Evolutionary conservation across 2,113 vertebrate genomes (phyloP).

Genomic region (Semnornis frantzii): DNA sequence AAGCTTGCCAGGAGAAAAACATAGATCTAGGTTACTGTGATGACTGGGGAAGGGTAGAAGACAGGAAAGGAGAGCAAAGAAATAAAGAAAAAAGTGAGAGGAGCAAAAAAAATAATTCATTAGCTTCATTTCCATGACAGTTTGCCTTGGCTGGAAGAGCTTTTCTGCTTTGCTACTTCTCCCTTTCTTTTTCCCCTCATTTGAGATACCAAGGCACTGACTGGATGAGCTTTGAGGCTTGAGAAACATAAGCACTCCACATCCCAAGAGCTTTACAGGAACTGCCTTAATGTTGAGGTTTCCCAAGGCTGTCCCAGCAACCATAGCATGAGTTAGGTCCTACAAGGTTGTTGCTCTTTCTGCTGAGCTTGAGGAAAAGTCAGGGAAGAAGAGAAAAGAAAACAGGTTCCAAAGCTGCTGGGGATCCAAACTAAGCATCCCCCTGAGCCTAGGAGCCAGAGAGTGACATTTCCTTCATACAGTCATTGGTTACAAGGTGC

Average conservation of each 20-base stretch:
- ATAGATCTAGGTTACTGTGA: not conserved
- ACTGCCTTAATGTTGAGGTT: not conserved
- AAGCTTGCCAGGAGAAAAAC: not conserved
- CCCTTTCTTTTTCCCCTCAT: not conserved
- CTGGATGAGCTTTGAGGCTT: too few species aligned
- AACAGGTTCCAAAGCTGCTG: not conserved
- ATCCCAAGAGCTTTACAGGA: not conserved
- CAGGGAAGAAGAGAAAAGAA: not conserved
- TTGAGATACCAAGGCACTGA: not conserved
- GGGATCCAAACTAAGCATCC: not conserved
- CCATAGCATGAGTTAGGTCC: not conserved
- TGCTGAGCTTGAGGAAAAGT: not conserved
- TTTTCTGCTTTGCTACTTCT: not conserved
- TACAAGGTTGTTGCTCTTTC: not conserved
- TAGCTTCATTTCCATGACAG: not conserved
- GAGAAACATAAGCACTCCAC: not conserved
- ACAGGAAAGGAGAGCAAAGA: not conserved
- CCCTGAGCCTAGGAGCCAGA: not conserved
- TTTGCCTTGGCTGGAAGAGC: not conserved
- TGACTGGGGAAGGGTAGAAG: not conserved
- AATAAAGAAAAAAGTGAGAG: not conserved
- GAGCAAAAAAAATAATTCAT: too few species aligned
- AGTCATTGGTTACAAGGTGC: too few species aligned
- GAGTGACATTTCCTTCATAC: not conserved
- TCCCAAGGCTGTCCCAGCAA: not conserved